Percentiles rank a stretch among this genome's conserved stretches.
phyloP scores from a whole-genome alignment of 35 echinoderm and acorn worm genomes.

The Apostichopus californicus region DNA sequence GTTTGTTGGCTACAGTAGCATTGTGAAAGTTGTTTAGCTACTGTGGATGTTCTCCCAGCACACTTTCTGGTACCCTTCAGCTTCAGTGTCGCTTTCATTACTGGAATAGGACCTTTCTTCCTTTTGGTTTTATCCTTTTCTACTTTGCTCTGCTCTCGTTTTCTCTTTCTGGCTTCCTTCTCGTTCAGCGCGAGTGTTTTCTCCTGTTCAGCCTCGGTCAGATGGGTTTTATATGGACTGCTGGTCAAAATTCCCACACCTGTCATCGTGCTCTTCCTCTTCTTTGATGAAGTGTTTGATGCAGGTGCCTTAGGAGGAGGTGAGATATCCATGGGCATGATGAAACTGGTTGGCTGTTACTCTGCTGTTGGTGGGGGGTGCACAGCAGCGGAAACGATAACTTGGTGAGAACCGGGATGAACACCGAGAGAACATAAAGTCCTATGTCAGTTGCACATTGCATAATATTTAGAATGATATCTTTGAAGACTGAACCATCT shows the following conservation, averaged over 20 bases:
- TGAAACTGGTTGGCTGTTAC: too few species aligned
- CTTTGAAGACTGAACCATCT: slow-evolving; percentile 55
- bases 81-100: not conserved
- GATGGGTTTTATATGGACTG: slow-evolving; percentile 15
- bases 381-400: too few species aligned
- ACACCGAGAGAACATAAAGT: not conserved
- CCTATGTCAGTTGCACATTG: not conserved
- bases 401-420: too few species aligned
- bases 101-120: slow-evolving; percentile 1
- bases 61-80: not conserved
- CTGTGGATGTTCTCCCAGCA: not conserved
- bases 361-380: too few species aligned
- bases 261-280: not conserved
- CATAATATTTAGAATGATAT: slow-evolving; percentile 31
- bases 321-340: too few species aligned
- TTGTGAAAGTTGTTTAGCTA: not conserved
- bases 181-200: not conserved
- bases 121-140: not conserved
- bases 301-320: too few species aligned
- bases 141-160: not conserved
- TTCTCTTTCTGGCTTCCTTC: slow-evolving; percentile 13
- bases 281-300: too few species aligned
- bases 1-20: not conserved
- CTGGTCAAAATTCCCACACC: not conserved
- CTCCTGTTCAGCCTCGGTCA: not conserved